Percentiles rank a stretch among this genome's conserved stretches.
Evolutionary conservation across 1,140 invertebrate species (phyloP).

Genomic region (Parapsyche elsis): DNA sequence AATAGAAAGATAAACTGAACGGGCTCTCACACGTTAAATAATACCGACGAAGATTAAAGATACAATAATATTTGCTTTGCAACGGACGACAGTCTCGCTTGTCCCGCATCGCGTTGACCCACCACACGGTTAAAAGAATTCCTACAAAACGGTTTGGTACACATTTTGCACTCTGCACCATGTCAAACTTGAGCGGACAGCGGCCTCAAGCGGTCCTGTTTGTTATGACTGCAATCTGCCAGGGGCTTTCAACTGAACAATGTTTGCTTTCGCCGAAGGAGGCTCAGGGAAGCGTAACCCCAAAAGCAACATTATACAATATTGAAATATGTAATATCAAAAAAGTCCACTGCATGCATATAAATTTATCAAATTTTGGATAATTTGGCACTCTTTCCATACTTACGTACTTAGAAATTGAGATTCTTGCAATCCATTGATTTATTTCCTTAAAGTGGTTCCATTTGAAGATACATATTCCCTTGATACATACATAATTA

Average conservation of each 20-base stretch:
- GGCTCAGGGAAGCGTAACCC: too few relatives aligned
- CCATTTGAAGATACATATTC: too few relatives aligned
- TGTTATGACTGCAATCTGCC: conserved; percentile 32
- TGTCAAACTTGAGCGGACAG: conserved; percentile 39
- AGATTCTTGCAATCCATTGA: too few relatives aligned
- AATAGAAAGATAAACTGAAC: background rate
- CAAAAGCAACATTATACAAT: too few relatives aligned
- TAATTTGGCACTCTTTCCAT: too few relatives aligned
- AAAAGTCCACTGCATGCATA: too few relatives aligned
- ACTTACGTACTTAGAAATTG: too few relatives aligned
- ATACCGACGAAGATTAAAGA: conserved; percentile 22
- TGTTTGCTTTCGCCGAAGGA: conserved; percentile 49
- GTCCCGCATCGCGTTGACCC: background rate
- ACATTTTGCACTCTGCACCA: conserved; percentile 13
- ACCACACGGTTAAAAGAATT: background rate
- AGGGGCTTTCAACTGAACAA: conserved; percentile 48
- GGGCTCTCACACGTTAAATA: too few relatives aligned
- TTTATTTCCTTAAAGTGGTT: too few relatives aligned
- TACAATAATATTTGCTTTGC: conserved; percentile 22
- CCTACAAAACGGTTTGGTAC: background rate
- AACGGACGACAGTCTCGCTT: background rate
- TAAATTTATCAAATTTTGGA: too few relatives aligned
- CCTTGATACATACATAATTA: background rate
- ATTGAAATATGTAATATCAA: too few relatives aligned
- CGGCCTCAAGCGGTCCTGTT: conserved; percentile 34